Evolutionary conservation across 2,797 vertebrate species (phyloP), one percentile per base, ranked within the genome.

Genomic region (Morus bassanus): DNA sequence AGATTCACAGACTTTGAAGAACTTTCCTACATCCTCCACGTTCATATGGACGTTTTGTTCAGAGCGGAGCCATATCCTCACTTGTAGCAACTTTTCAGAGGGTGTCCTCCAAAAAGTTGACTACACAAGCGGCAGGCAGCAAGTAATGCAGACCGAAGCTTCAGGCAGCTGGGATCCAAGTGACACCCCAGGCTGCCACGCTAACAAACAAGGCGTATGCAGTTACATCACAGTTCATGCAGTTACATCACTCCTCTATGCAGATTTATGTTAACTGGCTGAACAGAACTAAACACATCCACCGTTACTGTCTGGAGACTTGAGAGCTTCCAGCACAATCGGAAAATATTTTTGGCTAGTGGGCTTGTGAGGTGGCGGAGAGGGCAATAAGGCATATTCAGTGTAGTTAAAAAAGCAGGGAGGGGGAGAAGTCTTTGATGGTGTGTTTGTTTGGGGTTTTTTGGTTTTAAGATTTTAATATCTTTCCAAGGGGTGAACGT

Each of bases 161-260:
- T 11, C 65, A 35, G 46, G 61, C 48, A 60, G 31, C 69, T 18
- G 74, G 57, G 60, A 61, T 35, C 31, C 41, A 11, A 48, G 79
- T 59, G 37, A 79, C n/a, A n/a, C 19, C 48, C 48, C 57, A 25
- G n/a, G 60, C 43, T 41, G 81, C 50, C 63, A 31, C 23, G 1
- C 4, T 4, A 10, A 17, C 28, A 10, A 72, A 59, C 1, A 6
- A 46, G 31, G 67, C 13, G 3, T 24, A 4, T 0, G 17, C 67
- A 21, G 33, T 12, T 57, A 31, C 56, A 59, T 23, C 57, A 5
- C 43, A 68, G n/a, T 65, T 59, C 13, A 1, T 5, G 18, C n/a
- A 16, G 67, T 3, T 12, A n/a, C 85, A 65, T 24, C 84, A n/a
- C 72, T 57, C 11, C 46, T 41, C 39, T 4, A 3, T 1, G 7